phyloP scores from a whole-genome alignment of 2,888 invertebrate genomes.

The Drosophila cyrtoloma region DNA sequence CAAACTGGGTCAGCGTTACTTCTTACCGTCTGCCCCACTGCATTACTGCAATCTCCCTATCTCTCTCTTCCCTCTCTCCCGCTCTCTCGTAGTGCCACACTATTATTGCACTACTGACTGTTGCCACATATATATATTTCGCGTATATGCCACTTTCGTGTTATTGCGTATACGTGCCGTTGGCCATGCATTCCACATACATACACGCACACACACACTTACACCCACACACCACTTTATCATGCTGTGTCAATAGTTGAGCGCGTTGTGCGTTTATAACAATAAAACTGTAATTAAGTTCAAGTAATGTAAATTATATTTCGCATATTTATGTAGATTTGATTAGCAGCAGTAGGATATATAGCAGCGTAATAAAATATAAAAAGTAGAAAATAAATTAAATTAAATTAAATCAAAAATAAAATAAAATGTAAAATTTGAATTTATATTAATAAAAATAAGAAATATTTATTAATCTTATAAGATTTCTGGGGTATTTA shows the following conservation, averaged over 20 bases:
- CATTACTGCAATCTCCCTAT: slow-evolving; percentile 12
- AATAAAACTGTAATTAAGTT: slow-evolving; percentile 75
- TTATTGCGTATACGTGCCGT: slow-evolving; percentile 75
- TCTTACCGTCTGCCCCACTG: slow-evolving; percentile 49
- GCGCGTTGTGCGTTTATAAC: slow-evolving; percentile 53
- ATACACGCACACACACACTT: not conserved
- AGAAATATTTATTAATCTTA: not conserved
- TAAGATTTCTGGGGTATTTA: not conserved
- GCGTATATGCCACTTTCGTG: slow-evolving; percentile 63
- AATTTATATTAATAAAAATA: not conserved
- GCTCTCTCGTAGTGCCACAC: slow-evolving; percentile 16
- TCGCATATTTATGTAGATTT: slow-evolving; percentile 3
- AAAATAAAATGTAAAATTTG: not conserved
- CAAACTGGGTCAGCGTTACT: slow-evolving; percentile 77
- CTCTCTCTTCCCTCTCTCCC: not conserved
- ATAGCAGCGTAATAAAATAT: not conserved
- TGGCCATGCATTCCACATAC: slow-evolving; percentile 31
- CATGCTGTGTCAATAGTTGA: slow-evolving; percentile 60
- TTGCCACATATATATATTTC: slow-evolving; percentile 64
- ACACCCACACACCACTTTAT: slow-evolving; percentile 6
- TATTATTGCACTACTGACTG: slow-evolving; percentile 38
- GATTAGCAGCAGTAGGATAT: not conserved
- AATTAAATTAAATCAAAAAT: not conserved
- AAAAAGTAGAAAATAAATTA: not conserved
- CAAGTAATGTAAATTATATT: slow-evolving; percentile 59